phyloP scores from a whole-genome alignment of 2,888 invertebrate genomes.

The Amphipyra tragopoginis region DNA sequence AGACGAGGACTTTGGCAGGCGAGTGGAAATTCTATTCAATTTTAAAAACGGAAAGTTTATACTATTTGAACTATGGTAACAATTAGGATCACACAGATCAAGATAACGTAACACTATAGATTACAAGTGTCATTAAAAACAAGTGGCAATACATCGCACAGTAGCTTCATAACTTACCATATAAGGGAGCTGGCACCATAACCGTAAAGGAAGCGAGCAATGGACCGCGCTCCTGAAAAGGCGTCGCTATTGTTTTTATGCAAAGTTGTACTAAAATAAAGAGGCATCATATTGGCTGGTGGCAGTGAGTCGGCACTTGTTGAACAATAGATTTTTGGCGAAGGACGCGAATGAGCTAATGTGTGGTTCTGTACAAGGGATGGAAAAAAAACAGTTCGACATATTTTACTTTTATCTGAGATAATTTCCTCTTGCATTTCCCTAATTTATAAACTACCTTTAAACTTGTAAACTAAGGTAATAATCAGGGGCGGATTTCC shows the following conservation, averaged over 20 bases:
- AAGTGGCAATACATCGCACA: conserved; percentile 67
- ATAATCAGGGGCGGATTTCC: no score
- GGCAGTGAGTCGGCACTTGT: conserved; percentile 3
- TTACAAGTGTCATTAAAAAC: conserved; percentile 54
- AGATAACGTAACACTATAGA: conserved; percentile 34
- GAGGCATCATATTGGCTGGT: conserved; percentile 33
- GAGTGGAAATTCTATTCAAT: not conserved
- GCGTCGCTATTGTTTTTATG: conserved; percentile 72
- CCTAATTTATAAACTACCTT: no score
- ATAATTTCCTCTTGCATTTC: no score
- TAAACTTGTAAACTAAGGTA: no score
- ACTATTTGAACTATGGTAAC: not conserved
- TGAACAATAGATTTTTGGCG: conserved; percentile 42
- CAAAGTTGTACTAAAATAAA: conserved; percentile 60
- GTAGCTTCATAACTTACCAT: conserved; percentile 61
- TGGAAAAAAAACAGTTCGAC: no score
- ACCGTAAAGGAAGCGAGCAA: conserved; percentile 71
- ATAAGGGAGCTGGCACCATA: conserved; percentile 61
- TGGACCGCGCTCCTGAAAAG: conserved; percentile 64
- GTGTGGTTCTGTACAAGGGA: not conserved
- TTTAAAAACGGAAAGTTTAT: not conserved
- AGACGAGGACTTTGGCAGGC: no score
- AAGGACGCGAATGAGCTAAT: conserved; percentile 20
- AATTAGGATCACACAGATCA: conserved; percentile 22
- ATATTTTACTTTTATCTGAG: no score